Evolutionary conservation across 2,888 invertebrate species (phyloP).

Genomic region (Opisthograptis luteolata): DNA sequence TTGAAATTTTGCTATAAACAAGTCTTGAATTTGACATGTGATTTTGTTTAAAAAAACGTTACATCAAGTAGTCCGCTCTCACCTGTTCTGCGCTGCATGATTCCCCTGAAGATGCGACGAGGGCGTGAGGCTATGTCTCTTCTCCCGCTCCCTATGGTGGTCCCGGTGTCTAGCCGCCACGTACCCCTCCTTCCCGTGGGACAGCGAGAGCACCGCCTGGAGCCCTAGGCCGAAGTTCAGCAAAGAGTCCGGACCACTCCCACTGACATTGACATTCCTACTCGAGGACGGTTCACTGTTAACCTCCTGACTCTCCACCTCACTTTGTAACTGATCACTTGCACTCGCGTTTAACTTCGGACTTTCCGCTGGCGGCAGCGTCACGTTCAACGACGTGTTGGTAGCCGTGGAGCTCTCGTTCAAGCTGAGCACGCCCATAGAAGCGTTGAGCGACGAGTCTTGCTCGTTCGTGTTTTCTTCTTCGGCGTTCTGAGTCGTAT

Average conservation of each 20-base stretch:
- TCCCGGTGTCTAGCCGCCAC: slow-evolving; percentile 60
- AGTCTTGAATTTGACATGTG: too few species aligned
- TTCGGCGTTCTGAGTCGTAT: slow-evolving; percentile 45
- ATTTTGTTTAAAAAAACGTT: too few species aligned
- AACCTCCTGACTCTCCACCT: slow-evolving; percentile 53
- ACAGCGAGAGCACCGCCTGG: slow-evolving; percentile 72
- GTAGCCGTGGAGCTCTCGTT: slow-evolving; percentile 78
- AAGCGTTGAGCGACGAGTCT: slow-evolving; percentile 61
- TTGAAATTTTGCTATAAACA: too few species aligned
- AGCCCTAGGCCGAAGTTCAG: slow-evolving; percentile 69
- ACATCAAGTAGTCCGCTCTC: slow-evolving; percentile 33
- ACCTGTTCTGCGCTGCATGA: slow-evolving; percentile 72
- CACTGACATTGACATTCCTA: slow-evolving; percentile 48
- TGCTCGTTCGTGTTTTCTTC: slow-evolving; percentile 55
- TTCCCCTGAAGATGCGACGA: slow-evolving; percentile 67
- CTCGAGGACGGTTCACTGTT: slow-evolving; percentile 70
- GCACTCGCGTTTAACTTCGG: slow-evolving; percentile 56
- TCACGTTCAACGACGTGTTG: slow-evolving; percentile 75
- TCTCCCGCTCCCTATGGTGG: slow-evolving; percentile 71
- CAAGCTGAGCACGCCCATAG: slow-evolving; percentile 70
- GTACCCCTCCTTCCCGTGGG: slow-evolving; percentile 66
- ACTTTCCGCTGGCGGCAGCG: slow-evolving; percentile 70
- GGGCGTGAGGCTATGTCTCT: slow-evolving; percentile 83
- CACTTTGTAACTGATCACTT: slow-evolving; percentile 47
- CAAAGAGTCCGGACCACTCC: slow-evolving; percentile 68